Evolutionary conservation across 2,113 vertebrate genomes (phyloP), one percentile per base, ranked within the genome.

Genomic region (Dunckerocampus dactyliophorus): DNA sequence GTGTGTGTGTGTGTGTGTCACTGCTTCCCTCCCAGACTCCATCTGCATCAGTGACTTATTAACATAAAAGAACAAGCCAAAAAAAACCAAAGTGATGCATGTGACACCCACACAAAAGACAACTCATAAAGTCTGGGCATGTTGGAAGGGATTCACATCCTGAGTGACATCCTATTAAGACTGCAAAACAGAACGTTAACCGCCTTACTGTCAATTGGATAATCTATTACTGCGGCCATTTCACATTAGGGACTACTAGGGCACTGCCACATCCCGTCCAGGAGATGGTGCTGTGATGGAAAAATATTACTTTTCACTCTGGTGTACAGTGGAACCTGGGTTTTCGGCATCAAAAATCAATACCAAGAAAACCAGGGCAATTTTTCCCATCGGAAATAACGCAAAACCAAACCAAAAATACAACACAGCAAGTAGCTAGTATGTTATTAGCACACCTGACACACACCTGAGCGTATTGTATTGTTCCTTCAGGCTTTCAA

Each of bases 41-140:
- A 74, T 85, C 63, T 78, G 76, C 62, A 63, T 65, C 50, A 53
- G 50, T 72, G 56, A 71, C 75, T 73, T 76, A 72, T 17, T 45
- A 57, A 64, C 55, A 69, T 48, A 51, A 60, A 13, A 64, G 57
- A 68, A 67, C 6, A 74, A 71, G 22, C 62, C 39, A 58, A 47
- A 52, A 45, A 42, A 54, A 16, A 17, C 34, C 8, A 59, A 61
- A 67, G 22, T 70, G 51, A 64, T 54, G 57, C 65, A 62, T 70
- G 22, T 42, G 50, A 45, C 10, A 53, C 19, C 46, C 12, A 21
- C 17, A 21, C 34, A 72, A 62, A 63, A 28, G 15, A 53, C 6
- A 39, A 63, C 78, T 47, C 1, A 28, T 22, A 45, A 51, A 61
- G 52, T 62, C 74, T 57, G 47, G 13, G 52, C 70, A 49, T 14